Conservation (phyloP, 2,888 invertebrate species). For the Nephrotoma guestfalica region DNA sequence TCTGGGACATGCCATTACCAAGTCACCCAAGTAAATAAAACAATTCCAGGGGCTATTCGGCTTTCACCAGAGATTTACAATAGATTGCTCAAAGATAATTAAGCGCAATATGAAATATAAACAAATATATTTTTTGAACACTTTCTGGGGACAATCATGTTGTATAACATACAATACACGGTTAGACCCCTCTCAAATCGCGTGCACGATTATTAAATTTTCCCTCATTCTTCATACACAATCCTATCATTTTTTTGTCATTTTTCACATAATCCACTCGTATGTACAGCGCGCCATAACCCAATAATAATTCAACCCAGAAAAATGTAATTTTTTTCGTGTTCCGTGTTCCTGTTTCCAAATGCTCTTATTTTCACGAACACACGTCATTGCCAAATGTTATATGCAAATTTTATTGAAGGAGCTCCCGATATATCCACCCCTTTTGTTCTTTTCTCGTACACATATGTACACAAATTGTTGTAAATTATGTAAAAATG, state of each 20-base stretch:
- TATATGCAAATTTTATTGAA: background rate
- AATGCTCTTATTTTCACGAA: background rate
- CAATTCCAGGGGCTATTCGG: too few relatives aligned
- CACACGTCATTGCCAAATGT: background rate
- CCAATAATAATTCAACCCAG: background rate
- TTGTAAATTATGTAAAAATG: background rate
- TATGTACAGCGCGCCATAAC: background rate
- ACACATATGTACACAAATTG: background rate
- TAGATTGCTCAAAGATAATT: too few relatives aligned
- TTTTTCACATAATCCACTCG: background rate
- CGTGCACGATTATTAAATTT: background rate
- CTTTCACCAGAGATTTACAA: too few relatives aligned
- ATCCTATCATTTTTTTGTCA: background rate
- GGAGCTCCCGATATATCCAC: background rate
- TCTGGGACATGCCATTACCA: too few relatives aligned
- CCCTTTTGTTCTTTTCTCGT: background rate
- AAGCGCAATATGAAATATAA: too few relatives aligned
- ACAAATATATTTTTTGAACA: too few relatives aligned
- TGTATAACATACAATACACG: background rate
- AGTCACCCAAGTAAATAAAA: too few relatives aligned
- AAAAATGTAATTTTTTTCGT: background rate
- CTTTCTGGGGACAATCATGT: too few relatives aligned
- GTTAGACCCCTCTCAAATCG: background rate
- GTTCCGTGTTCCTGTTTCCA: background rate
- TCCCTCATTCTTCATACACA: background rate